Percentiles rank a stretch among this genome's conserved stretches.
phyloP scores from a whole-genome alignment of 2,113 vertebrate genomes.

The Lagenorhynchus albirostris region DNA sequence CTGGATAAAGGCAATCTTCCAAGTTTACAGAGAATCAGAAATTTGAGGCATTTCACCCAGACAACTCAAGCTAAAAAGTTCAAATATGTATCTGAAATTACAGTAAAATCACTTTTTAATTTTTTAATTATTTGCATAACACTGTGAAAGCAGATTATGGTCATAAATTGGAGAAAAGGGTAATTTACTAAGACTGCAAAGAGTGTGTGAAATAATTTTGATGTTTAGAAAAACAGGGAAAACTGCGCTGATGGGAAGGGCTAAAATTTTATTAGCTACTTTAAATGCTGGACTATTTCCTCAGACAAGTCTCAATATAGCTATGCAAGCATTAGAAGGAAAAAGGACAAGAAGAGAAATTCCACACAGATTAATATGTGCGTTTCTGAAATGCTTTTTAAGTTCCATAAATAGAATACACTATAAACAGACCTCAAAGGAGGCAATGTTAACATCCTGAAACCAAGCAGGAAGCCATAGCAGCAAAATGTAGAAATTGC shows the following conservation, averaged over 20 bases:
- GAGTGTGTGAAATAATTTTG: neutral
- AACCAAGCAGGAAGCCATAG: neutral
- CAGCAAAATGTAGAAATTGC: neutral
- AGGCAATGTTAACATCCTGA: neutral
- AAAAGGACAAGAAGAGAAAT: slow-evolving; percentile 36
- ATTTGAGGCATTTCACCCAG: neutral
- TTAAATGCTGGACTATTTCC: neutral
- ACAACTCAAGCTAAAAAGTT: neutral
- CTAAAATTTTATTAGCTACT: slow-evolving; percentile 2
- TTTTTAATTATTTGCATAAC: neutral
- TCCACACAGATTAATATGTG: slow-evolving; percentile 28
- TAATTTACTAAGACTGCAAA: neutral
- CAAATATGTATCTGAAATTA: slow-evolving; percentile 4
- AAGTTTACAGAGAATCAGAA: neutral
- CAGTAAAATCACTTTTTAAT: neutral
- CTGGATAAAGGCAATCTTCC: neutral
- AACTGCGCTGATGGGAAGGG: neutral
- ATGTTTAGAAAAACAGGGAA: neutral
- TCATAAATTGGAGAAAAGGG: neutral
- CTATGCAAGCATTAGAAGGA: neutral
- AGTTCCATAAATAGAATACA: slow-evolving; percentile 39
- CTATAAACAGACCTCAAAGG: slow-evolving; percentile 37
- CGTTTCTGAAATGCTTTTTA: slow-evolving; percentile 49
- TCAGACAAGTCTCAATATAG: neutral
- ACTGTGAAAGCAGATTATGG: neutral